These are phyloP conservation scores for Chrosomus eos DNA, from an alignment of 2,797 vertebrate genomes.

Conservation along the genomic window DNA sequence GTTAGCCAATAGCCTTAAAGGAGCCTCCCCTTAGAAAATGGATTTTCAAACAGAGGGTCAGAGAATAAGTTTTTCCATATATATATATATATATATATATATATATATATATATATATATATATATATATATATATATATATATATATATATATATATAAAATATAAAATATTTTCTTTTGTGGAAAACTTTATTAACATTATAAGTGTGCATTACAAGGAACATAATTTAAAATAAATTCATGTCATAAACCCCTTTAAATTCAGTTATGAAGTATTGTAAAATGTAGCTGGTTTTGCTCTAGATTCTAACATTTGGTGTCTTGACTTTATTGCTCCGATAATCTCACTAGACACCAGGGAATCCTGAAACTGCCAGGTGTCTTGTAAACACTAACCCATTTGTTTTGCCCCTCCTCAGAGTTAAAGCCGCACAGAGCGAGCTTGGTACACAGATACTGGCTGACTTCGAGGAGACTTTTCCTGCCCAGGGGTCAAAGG, in stretches of 20 bases:
- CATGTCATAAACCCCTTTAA: too few species aligned
- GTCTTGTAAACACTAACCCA: conserved; percentile 23
- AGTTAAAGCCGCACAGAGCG: conserved; percentile 95
- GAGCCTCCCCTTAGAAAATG: neutral
- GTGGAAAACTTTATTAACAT: neutral
- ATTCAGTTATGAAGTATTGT: neutral
- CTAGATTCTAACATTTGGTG: neutral
- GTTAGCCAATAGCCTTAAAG: neutral
- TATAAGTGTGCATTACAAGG: neutral
- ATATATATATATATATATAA: too few species aligned
- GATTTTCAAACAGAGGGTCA: neutral
- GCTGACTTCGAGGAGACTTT: conserved; percentile 98
- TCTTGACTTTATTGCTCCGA: neutral
- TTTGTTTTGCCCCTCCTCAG: conserved; percentile 68
- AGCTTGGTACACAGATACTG: conserved; percentile 96
- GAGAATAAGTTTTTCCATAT: neutral
- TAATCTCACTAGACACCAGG: neutral
- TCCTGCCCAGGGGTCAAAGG: conserved; percentile 96
- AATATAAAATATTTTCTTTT: neutral
- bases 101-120: too few species aligned
- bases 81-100: neutral
- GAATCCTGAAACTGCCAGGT: conserved; percentile 4
- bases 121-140: too few species aligned
- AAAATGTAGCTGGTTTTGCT: neutral
- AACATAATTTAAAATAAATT: neutral